phyloP scores from a whole-genome alignment of 23 tunicate species.

The Ciona savignyi region DNA sequence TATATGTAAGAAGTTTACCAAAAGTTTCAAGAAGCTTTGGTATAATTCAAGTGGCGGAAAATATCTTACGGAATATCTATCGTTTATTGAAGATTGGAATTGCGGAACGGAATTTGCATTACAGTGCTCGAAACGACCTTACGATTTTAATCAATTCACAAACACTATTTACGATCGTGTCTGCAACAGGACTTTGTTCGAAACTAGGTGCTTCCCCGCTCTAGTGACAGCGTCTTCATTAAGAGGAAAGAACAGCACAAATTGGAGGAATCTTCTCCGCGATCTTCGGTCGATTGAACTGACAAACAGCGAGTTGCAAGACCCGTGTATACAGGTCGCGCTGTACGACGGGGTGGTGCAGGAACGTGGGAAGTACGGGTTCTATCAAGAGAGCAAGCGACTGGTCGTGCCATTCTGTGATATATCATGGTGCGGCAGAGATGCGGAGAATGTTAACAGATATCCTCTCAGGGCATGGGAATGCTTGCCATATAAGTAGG shows the following conservation, averaged over 20 bases:
- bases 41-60: background rate
- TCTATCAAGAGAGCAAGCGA: conserved; percentile 14
- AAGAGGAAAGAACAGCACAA: background rate
- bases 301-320: background rate
- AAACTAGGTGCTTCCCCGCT: background rate
- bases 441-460: conserved; percentile 8
- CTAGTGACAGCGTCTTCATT: background rate
- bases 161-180: background rate
- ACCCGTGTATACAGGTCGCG: conserved; percentile 13
- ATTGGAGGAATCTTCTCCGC: background rate
- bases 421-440: conserved; percentile 25
- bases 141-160: background rate
- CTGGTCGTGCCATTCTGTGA: conserved; percentile 20
- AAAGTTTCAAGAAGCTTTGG: background rate
- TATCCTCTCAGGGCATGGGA: background rate
- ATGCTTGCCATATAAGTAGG: background rate
- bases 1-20: background rate
- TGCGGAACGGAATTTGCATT: background rate
- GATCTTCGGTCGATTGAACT: background rate
- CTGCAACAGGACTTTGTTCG: background rate
- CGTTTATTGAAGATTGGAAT: background rate
- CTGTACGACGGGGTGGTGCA: conserved; percentile 7
- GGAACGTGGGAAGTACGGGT: conserved; percentile 7
- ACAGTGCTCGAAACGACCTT: background rate
- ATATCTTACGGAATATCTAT: background rate